Percentiles rank a stretch among this genome's conserved stretches.
Evolutionary conservation across 2,797 vertebrate genomes (phyloP).

Genomic region (Galago senegalensis): DNA sequence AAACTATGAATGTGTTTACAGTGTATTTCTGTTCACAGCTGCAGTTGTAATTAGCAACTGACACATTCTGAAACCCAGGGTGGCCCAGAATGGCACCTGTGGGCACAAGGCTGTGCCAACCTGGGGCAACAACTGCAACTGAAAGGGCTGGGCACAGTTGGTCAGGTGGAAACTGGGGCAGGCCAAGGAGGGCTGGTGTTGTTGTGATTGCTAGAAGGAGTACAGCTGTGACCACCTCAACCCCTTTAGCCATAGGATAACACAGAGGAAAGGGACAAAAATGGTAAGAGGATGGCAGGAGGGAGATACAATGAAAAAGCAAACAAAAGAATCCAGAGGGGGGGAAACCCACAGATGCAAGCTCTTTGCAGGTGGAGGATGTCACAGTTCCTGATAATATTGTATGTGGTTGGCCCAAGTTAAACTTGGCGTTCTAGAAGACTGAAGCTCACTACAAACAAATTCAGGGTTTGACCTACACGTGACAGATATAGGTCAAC

Average conservation of each 20-base stretch:
- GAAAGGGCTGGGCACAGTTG: background rate
- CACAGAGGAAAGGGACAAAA: slow-evolving; percentile 44
- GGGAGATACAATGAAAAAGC: slow-evolving; percentile 34
- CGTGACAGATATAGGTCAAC: slow-evolving; percentile 82
- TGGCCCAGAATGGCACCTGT: slow-evolving; percentile 30
- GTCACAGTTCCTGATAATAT: slow-evolving; percentile 76
- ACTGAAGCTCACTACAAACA: slow-evolving; percentile 74
- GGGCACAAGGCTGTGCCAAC: background rate
- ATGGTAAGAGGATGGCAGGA: slow-evolving; percentile 4
- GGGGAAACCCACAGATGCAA: slow-evolving; percentile 67
- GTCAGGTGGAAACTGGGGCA: slow-evolving; percentile 56
- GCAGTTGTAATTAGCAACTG: slow-evolving; percentile 44
- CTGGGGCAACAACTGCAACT: background rate
- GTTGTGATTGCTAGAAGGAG: slow-evolving; percentile 64
- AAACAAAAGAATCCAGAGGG: slow-evolving; percentile 13
- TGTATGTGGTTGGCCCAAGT: slow-evolving; percentile 68
- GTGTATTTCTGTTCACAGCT: slow-evolving; percentile 53
- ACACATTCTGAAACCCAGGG: slow-evolving; percentile 66
- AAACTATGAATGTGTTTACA: background rate
- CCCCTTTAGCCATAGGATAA: slow-evolving; percentile 20
- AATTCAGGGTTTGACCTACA: slow-evolving; percentile 75
- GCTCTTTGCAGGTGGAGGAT: slow-evolving; percentile 71
- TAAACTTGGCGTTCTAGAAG: slow-evolving; percentile 77
- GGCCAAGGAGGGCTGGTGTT: background rate
- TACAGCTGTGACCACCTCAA: slow-evolving; percentile 61